Evolutionary conservation across 2,888 invertebrate species (phyloP), one percentile per base, ranked within the genome.

Genomic region (Phyllotreta cruciferae): DNA sequence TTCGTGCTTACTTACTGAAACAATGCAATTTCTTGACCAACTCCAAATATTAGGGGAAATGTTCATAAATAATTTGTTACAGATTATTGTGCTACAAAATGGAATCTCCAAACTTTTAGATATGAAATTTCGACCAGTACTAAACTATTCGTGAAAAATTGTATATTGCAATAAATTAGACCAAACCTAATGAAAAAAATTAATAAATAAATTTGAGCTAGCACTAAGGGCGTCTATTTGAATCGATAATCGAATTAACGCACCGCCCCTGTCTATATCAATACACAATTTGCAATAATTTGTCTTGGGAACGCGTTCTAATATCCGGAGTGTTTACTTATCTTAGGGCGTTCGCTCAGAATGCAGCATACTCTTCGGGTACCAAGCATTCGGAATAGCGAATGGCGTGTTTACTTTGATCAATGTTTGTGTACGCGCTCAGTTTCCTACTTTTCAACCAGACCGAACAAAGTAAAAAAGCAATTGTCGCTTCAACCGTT

Each of bases 281-380:
- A 56, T 50, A 56, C 50, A 62, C 62, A 62, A 62, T 56, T 58
- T 39, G 58, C 52, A 58, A 58, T 58, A 58, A 58, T 58, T 56
- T 62, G 62, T 56, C 42, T 49, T 56, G 62, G 62, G 50, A 62
- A 44, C 55, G 56, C 56, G 50, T 56, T 62, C 56, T 62, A 62
- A 62, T 62, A 62, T 62, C 62, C 62, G 50, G 42, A 62, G 62
- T 62, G 62, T 62, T 62, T 62, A 62, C 62, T 56, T 56, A 54
- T 62, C 50, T 41, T 50, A 9, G 56, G 56, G 62, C 42, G 24
- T 62, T 36, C 54, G 49, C 13, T 56, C 38, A 9, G 39, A 61
- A 45, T 54, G 37, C 61, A 38, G 55, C 54, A 62, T 39, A 56
- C 50, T 55, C 62, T 49, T 56, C 54, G 56, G 24, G 56, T 50